Evolutionary conservation across 2,888 invertebrate species (phyloP), one percentile per base, ranked within the genome.

Genomic region (Lymantria dispar): DNA sequence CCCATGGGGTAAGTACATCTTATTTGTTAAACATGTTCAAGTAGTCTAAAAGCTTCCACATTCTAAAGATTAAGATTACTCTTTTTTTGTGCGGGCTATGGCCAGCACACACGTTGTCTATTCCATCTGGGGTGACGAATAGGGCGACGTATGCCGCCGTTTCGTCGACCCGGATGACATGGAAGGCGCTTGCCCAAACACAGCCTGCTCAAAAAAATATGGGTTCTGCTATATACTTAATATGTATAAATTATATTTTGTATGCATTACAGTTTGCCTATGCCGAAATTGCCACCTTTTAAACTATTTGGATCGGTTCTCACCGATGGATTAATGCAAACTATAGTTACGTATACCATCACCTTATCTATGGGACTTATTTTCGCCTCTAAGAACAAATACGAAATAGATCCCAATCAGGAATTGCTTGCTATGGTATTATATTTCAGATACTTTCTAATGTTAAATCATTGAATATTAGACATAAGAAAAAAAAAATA

Each of bases 361-460:
- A 93, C 95, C 7, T 94, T 96, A 91, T 96, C 96, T 0, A 95
- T 96, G 96, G 95, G 95, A 0, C 89, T 96, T 40, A 95, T 96
- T 54, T 96, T 96, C 78, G 95, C 96, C 0, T 91, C 94, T 57
- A 96, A 95, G 77, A 88, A 94, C 47, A 94, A 94, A 64, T 96
- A 96, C 69, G 93, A 94, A 69, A 92, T 96, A 1, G 94, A 95
- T 63, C 92, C 95, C 0, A 96, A 96, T 72, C 96, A 96, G 78
- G 96, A 96, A 71, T 82, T 96, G 0, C 71, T 96, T 45, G 96
- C 96, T 0, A 76, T 94, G 87, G 95, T 95, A 80, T 85, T 85
- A 59, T 12, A 33, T 33, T 3, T 33, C 8, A 22, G 5, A 22
- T 22, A 22, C 22, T 22, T 22, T 22, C 2, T 22, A 22, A 22